Conservation (phyloP, 2,888 invertebrate genomes). For the Nomada lathburiana region DNA sequence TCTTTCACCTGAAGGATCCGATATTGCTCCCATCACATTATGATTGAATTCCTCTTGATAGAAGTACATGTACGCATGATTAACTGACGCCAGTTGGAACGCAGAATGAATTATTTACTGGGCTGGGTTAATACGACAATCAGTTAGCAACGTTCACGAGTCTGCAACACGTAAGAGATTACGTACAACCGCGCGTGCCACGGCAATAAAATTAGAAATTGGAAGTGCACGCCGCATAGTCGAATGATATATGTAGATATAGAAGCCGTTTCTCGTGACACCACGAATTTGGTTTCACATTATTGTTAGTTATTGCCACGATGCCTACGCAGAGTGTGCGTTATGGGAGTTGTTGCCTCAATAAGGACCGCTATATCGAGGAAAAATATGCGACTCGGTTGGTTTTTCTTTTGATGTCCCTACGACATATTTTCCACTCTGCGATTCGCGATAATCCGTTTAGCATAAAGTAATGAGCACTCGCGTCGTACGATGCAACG, state of each 20-base stretch:
- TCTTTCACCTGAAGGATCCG: too few relatives aligned
- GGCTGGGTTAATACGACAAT: slow-evolving; percentile 50
- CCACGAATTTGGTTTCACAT: slow-evolving; percentile 79
- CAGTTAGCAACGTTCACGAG: slow-evolving; percentile 51
- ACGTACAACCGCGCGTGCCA: slow-evolving; percentile 58
- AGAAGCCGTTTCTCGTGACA: slow-evolving; percentile 81
- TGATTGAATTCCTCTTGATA: slow-evolving; percentile 41
- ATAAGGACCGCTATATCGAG: slow-evolving; percentile 71
- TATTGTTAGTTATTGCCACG: slow-evolving; percentile 74
- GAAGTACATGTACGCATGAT: slow-evolving; percentile 38
- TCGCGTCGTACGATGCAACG: not conserved
- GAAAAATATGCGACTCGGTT: slow-evolving; percentile 28
- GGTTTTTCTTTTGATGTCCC: slow-evolving; percentile 48
- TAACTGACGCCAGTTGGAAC: slow-evolving; percentile 14
- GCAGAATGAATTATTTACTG: slow-evolving; percentile 58
- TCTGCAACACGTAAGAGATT: slow-evolving; percentile 30
- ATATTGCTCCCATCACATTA: not conserved
- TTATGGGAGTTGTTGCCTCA: slow-evolving; percentile 56
- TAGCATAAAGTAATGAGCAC: not conserved
- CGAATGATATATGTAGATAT: slow-evolving; percentile 73
- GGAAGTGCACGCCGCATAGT: slow-evolving; percentile 75
- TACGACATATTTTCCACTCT: not conserved
- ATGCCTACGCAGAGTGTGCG: slow-evolving; percentile 51
- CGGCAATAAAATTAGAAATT: slow-evolving; percentile 78
- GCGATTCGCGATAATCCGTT: not conserved